Conservation (phyloP, 2,797 vertebrate genomes). For the Macrochelys suwanniensis region DNA sequence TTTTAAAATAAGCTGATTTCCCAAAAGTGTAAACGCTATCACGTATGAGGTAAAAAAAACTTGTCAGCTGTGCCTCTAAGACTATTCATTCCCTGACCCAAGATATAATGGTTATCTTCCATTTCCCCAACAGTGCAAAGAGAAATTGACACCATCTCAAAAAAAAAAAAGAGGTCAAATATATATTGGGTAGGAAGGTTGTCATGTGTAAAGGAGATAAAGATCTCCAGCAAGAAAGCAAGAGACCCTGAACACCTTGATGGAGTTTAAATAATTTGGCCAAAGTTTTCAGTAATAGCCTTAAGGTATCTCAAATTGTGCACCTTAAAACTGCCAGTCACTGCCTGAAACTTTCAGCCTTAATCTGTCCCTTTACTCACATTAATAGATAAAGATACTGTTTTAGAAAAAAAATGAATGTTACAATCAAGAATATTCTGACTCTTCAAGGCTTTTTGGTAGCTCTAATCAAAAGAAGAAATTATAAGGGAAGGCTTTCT, state of each 20-base stretch:
- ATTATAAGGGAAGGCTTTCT: neutral
- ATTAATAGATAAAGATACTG: neutral
- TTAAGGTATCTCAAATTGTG: neutral
- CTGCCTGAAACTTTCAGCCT: neutral
- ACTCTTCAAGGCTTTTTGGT: fast-evolving
- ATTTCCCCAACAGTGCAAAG: neutral
- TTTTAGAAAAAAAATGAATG: neutral
- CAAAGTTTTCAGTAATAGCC: neutral
- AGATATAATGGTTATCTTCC: neutral
- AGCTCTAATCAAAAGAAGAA: fast-evolving
- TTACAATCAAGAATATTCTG: fast-evolving
- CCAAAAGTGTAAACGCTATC: neutral
- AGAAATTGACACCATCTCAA: neutral
- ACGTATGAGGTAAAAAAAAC: fast-evolving
- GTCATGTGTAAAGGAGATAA: neutral
- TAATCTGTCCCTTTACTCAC: neutral
- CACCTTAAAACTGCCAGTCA: neutral
- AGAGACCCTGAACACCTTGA: neutral
- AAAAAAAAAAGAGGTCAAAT: neutral
- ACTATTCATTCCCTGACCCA: neutral
- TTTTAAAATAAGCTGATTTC: neutral
- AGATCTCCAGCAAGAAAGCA: neutral
- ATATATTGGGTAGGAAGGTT: neutral
- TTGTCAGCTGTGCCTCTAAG: neutral
- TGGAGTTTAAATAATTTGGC: neutral